Conservation (phyloP, 35 echinoderm and acorn worm genomes). For the Ophiothrix spiculata region DNA sequence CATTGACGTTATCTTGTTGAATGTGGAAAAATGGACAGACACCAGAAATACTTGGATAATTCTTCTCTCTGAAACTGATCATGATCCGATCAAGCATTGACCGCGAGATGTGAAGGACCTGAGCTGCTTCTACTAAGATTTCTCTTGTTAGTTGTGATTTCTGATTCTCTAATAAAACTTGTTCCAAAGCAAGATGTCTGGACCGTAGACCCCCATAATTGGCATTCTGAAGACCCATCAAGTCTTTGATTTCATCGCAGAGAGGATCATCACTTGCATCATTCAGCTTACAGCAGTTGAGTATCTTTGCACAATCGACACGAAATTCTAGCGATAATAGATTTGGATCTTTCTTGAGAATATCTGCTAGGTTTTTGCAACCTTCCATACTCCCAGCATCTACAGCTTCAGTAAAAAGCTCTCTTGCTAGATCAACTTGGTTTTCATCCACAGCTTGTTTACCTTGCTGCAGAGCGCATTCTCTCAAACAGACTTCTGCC, state of each 20-base stretch:
- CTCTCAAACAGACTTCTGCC: background rate
- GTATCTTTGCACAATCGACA: background rate
- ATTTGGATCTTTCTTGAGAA: background rate
- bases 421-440: background rate
- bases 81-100: background rate
- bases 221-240: background rate
- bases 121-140: background rate
- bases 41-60: background rate
- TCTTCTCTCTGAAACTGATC: background rate
- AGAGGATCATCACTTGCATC: background rate
- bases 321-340: background rate
- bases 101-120: background rate
- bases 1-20: background rate
- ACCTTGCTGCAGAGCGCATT: background rate
- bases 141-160: background rate
- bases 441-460: background rate
- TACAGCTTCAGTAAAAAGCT: background rate
- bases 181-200: background rate
- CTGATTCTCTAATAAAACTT: background rate
- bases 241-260: background rate
- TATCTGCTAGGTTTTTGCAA: background rate
- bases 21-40: background rate
- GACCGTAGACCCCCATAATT: background rate
- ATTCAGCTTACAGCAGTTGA: background rate
- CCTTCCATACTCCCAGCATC: background rate